Conservation (phyloP, 2,888 invertebrate species). For the Schizotus pectinicornis region DNA sequence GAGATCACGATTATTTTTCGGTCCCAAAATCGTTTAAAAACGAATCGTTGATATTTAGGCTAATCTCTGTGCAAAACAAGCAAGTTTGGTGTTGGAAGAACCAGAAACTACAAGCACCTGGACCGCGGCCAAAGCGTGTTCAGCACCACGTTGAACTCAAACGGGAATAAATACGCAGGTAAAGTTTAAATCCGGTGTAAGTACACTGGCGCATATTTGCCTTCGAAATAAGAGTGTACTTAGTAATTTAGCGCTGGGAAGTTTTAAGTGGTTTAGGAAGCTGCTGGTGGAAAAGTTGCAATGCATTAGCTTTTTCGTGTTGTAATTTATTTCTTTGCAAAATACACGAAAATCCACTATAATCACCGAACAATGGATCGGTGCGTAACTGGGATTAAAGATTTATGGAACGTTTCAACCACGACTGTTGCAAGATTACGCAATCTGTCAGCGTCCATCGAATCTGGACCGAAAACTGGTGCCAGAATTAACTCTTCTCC, state of each 20-base stretch:
- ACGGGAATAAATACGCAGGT: slow-evolving; percentile 38
- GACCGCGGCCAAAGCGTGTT: slow-evolving; percentile 39
- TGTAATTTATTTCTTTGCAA: slow-evolving; percentile 49
- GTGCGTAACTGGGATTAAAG: slow-evolving; percentile 41
- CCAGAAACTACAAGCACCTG: slow-evolving; percentile 36
- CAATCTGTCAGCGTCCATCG: slow-evolving; percentile 16
- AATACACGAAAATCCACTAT: slow-evolving; percentile 51
- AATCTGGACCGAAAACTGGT: slow-evolving; percentile 4
- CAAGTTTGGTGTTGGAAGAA: slow-evolving; percentile 18
- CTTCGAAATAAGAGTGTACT: slow-evolving; percentile 27
- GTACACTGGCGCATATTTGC: slow-evolving; percentile 14
- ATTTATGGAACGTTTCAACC: slow-evolving; percentile 31
- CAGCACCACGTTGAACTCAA: slow-evolving; percentile 39
- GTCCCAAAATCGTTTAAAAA: not conserved
- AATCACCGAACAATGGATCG: slow-evolving; percentile 40
- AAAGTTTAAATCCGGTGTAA: slow-evolving; percentile 30
- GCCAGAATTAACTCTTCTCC: no score
- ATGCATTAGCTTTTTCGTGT: slow-evolving; percentile 48
- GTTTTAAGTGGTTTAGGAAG: slow-evolving; percentile 50
- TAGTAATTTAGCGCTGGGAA: slow-evolving; percentile 45
- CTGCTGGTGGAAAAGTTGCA: slow-evolving; percentile 45
- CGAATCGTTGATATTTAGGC: slow-evolving; percentile 1
- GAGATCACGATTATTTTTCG: not conserved
- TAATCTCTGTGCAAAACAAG: slow-evolving; percentile 11
- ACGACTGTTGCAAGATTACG: slow-evolving; percentile 2